Evolutionary conservation across 2,113 vertebrate genomes (phyloP).

Genomic region (Pandion haliaetus): DNA sequence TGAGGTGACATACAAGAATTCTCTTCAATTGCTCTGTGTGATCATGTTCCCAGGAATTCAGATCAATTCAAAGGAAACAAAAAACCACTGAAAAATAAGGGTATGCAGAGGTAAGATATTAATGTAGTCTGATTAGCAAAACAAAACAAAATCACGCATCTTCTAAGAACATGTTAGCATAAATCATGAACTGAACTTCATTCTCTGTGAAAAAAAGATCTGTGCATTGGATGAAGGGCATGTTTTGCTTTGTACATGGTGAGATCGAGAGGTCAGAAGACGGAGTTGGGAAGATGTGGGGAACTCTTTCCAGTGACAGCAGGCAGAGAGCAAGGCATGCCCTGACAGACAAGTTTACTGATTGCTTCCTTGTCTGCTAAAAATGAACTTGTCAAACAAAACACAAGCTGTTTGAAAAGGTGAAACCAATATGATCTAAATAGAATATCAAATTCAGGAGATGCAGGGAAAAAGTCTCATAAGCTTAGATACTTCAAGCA

Average conservation of each 20-base stretch:
- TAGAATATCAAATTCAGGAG: neutral
- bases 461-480: accelerated
- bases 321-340: neutral
- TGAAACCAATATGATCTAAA: neutral
- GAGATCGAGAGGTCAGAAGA: neutral
- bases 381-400: neutral
- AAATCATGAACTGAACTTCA: neutral
- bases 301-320: neutral
- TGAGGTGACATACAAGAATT: neutral
- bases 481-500: accelerated
- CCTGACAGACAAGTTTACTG: neutral
- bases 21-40: neutral
- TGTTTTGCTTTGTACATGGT: neutral
- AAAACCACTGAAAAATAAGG: neutral
- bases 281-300: neutral
- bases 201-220: neutral
- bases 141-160: neutral
- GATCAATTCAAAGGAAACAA: neutral
- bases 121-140: neutral
- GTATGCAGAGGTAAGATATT: neutral
- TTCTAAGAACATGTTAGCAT: neutral
- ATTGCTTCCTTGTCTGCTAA: neutral
- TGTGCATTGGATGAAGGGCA: accelerated
- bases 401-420: neutral
- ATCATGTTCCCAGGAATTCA: neutral